These are phyloP conservation scores for Stichodactyla helianthus DNA, from an alignment of 64 coral and sea anemone genomes.

Conservation along the genomic window DNA sequence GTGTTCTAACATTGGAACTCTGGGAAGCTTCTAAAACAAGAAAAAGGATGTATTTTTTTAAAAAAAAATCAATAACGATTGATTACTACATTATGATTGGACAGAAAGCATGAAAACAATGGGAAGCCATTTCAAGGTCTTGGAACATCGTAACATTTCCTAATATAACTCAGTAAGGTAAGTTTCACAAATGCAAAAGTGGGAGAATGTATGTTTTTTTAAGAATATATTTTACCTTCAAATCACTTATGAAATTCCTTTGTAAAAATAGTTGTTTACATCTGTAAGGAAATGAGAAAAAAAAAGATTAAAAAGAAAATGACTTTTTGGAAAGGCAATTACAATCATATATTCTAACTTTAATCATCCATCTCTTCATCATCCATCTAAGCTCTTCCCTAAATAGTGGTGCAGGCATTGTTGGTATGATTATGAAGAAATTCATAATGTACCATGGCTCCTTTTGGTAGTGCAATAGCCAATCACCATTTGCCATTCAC, in stretches of 20 bases:
- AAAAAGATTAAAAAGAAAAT: background rate
- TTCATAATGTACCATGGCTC: too few relatives aligned
- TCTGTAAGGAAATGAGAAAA: slow-evolving; percentile 34
- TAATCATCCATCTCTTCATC: too few relatives aligned
- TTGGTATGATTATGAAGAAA: too few relatives aligned
- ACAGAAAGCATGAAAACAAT: background rate
- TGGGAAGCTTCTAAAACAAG: slow-evolving; percentile 81
- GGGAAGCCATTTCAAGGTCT: background rate
- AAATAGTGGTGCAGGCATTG: too few relatives aligned
- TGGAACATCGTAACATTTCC: background rate
- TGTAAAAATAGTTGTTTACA: slow-evolving; percentile 89
- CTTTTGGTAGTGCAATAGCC: too few relatives aligned
- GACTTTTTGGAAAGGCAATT: too few relatives aligned
- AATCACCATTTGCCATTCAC: too few relatives aligned
- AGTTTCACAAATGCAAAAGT: background rate
- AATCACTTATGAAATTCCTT: slow-evolving; percentile 79
- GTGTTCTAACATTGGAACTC: slow-evolving; percentile 63
- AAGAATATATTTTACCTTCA: slow-evolving; percentile 54
- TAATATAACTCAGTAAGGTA: background rate
- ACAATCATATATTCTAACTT: too few relatives aligned
- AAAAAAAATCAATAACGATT: background rate
- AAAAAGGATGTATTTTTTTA: background rate
- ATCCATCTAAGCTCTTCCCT: too few relatives aligned
- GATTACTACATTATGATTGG: background rate
- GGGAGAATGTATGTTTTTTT: background rate